phyloP scores from a whole-genome alignment of 2,113 vertebrate species.

The Thalassarche chlororhynchos region DNA sequence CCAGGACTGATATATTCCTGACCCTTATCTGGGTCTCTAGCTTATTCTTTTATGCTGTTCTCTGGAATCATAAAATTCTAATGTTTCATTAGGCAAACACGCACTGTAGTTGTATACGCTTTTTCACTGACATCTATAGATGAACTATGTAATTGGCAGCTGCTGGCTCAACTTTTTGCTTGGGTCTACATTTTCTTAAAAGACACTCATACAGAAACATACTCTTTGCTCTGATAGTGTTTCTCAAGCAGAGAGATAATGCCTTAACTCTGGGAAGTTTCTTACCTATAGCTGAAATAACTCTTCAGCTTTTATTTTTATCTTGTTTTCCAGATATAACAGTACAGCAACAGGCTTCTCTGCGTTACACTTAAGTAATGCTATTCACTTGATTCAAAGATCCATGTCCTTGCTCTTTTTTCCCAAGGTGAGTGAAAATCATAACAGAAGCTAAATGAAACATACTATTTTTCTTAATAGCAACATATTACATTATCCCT shows the following conservation, averaged over 20 bases:
- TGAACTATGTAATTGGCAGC: background rate
- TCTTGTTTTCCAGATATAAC: background rate
- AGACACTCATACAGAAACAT: background rate
- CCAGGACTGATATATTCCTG: slow-evolving; percentile 10
- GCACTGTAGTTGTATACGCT: background rate
- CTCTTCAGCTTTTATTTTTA: background rate
- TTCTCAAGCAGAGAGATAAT: background rate
- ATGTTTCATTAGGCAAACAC: background rate
- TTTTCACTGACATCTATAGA: background rate
- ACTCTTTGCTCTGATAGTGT: background rate
- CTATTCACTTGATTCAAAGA: background rate
- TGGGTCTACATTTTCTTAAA: background rate
- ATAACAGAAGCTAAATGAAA: background rate
- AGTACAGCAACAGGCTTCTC: background rate
- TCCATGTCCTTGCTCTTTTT: background rate
- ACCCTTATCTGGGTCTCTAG: slow-evolving; percentile 18
- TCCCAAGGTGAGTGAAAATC: background rate
- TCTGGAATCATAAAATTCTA: background rate
- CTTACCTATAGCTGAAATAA: background rate
- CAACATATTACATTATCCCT: background rate
- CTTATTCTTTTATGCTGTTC: background rate
- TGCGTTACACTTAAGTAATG: background rate
- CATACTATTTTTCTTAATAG: background rate
- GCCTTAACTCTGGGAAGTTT: background rate
- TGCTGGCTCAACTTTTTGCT: background rate